phyloP scores from a whole-genome alignment of 2,888 invertebrate species.

The Lithophane ornitopus region DNA sequence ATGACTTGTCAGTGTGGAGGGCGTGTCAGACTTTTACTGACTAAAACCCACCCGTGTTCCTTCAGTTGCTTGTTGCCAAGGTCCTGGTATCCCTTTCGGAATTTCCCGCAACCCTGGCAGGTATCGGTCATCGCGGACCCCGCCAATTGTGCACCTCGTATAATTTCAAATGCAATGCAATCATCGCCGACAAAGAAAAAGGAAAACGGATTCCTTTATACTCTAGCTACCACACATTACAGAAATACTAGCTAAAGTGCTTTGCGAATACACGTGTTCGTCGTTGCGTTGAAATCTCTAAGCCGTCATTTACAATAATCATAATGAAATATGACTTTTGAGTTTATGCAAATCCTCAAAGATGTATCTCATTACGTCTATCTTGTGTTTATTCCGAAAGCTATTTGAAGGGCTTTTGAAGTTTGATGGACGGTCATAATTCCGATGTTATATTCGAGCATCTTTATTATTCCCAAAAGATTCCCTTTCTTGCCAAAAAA shows the following conservation, averaged over 20 bases:
- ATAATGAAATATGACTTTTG: slow-evolving; percentile 20
- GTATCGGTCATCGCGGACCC: too few relatives aligned
- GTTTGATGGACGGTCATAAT: slow-evolving; percentile 34
- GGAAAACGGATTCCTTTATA: neutral
- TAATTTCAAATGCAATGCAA: too few relatives aligned
- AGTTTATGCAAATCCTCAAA: slow-evolving; percentile 7
- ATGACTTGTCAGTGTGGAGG: too few relatives aligned
- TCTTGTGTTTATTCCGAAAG: slow-evolving; percentile 39
- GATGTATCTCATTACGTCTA: slow-evolving; percentile 4
- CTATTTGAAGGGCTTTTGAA: slow-evolving; percentile 51
- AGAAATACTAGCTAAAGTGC: neutral
- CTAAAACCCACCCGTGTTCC: too few relatives aligned
- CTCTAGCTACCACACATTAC: too few relatives aligned
- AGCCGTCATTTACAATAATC: slow-evolving; percentile 3
- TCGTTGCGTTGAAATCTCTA: neutral
- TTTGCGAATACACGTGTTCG: neutral
- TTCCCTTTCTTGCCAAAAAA: slow-evolving; percentile 23
- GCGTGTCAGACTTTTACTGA: too few relatives aligned
- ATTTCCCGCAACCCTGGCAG: too few relatives aligned
- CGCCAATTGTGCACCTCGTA: too few relatives aligned
- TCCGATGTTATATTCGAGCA: slow-evolving; percentile 17
- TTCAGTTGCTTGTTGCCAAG: too few relatives aligned
- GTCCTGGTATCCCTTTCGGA: too few relatives aligned
- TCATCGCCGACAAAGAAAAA: neutral
- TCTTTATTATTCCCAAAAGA: slow-evolving; percentile 29